Conservation (phyloP, 2,113 vertebrate genomes). For the Anguilla japonica region DNA sequence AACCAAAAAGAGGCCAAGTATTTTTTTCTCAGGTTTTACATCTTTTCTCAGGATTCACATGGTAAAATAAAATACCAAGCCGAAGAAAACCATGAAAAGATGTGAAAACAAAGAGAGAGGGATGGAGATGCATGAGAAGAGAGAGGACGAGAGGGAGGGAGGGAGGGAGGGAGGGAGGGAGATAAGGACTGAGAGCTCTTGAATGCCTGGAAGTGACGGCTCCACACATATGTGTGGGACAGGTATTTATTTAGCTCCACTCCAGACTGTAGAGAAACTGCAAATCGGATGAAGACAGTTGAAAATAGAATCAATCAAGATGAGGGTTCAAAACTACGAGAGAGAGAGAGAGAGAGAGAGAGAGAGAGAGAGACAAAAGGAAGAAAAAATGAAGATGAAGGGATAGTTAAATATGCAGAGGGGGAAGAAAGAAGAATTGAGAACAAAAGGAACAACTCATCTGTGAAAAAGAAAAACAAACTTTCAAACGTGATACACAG, state of each 20-base stretch:
- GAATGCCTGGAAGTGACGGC: background rate
- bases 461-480: background rate
- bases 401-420: background rate
- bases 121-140: slow-evolving; percentile 7
- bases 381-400: background rate
- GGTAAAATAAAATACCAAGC: too few species aligned
- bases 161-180: background rate
- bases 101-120: slow-evolving; percentile 6
- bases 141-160: background rate
- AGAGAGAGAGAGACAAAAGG: background rate
- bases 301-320: background rate
- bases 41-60: too few species aligned
- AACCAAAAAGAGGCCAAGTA: too few species aligned
- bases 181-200: background rate
- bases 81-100: background rate
- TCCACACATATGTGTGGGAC: background rate
- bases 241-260: background rate
- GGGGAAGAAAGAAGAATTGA: background rate
- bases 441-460: slow-evolving; percentile 3
- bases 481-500: background rate
- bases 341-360: too few species aligned
- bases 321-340: background rate
- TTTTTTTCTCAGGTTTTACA: too few species aligned
- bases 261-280: background rate
- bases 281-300: background rate